Conservation (phyloP, 1,140 invertebrate genomes). For the Patella vulgata region DNA sequence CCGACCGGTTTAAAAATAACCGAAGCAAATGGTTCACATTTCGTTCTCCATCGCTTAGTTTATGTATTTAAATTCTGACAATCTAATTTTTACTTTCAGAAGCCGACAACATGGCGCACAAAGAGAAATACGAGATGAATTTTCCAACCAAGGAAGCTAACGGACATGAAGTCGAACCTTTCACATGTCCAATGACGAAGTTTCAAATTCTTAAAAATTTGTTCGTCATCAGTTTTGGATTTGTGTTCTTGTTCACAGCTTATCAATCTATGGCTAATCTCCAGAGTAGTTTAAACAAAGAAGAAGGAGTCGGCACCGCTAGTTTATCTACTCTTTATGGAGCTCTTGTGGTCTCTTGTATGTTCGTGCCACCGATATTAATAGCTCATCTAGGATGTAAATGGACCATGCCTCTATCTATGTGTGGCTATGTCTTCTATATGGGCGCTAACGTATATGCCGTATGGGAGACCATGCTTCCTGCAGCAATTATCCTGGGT, state of each 20-base stretch:
- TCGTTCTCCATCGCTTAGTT: too few species aligned
- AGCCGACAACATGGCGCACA: too few species aligned
- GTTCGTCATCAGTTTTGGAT: slow-evolving; percentile 53
- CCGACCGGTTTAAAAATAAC: too few species aligned
- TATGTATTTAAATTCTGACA: too few species aligned
- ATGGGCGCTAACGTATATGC: slow-evolving; percentile 88
- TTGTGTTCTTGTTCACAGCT: slow-evolving; percentile 60
- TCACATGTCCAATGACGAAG: slow-evolving; percentile 35
- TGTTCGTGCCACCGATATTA: slow-evolving; percentile 83
- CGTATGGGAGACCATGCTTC: slow-evolving; percentile 82
- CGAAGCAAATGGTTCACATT: too few species aligned
- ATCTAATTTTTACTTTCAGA: too few species aligned
- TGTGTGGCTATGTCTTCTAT: slow-evolving; percentile 91
- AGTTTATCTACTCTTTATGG: slow-evolving; percentile 72
- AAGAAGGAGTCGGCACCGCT: slow-evolving; percentile 53
- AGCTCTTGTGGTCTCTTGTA: slow-evolving; percentile 88
- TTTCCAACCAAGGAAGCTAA: background rate
- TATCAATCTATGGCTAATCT: slow-evolving; percentile 59
- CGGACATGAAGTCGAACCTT: background rate
- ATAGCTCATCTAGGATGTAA: slow-evolving; percentile 83
- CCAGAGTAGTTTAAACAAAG: slow-evolving; percentile 59
- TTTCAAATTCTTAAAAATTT: slow-evolving; percentile 55
- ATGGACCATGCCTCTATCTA: slow-evolving; percentile 89
- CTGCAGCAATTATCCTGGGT: slow-evolving; percentile 83
- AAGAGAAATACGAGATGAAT: too few species aligned